phyloP scores from a whole-genome alignment of 2,113 vertebrate species.

The Cryptoleucopteryx plumbea region DNA sequence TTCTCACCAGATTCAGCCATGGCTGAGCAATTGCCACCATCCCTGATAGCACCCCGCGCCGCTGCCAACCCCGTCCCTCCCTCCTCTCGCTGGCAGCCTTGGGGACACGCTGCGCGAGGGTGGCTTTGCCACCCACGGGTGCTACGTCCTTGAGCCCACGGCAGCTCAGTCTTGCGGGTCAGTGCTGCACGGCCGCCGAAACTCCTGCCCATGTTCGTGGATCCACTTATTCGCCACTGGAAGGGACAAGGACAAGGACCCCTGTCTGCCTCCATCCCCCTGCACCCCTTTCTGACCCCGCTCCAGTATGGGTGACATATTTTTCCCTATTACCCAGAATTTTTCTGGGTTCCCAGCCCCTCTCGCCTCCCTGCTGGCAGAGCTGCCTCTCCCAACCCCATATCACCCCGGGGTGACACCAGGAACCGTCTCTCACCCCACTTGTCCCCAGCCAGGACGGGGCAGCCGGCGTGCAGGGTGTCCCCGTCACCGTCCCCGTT shows the following conservation, averaged over 20 bases:
- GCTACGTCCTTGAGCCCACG: fast-evolving
- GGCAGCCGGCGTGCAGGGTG: conserved; percentile 91
- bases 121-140: not conserved
- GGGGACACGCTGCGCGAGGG: fast-evolving
- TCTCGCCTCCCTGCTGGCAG: fast-evolving
- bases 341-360: not conserved
- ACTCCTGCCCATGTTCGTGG: conserved; percentile 91
- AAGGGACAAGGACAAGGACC: not conserved
- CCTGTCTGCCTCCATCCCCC: not conserved
- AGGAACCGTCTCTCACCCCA: conserved; percentile 78
- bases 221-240: conserved; percentile 96
- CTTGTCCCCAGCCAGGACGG: conserved; percentile 89
- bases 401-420: not conserved
- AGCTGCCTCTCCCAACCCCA: not conserved
- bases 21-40: not conserved
- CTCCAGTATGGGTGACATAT: fast-evolving
- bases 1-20: not conserved
- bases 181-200: conserved; percentile 79
- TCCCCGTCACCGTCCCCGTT: conserved; percentile 82
- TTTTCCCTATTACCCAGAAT: not conserved
- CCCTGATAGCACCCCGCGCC: fast-evolving
- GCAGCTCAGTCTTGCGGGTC: conserved; percentile 74
- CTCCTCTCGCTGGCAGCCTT: not conserved
- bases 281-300: fast-evolving
- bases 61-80: not conserved